A percentile compares a stretch with the other conserved stretches of the same genome.
These are phyloP conservation scores for Metopia argyrocephala DNA, from an alignment of 2,888 invertebrate genomes.

Conservation along the genomic window DNA sequence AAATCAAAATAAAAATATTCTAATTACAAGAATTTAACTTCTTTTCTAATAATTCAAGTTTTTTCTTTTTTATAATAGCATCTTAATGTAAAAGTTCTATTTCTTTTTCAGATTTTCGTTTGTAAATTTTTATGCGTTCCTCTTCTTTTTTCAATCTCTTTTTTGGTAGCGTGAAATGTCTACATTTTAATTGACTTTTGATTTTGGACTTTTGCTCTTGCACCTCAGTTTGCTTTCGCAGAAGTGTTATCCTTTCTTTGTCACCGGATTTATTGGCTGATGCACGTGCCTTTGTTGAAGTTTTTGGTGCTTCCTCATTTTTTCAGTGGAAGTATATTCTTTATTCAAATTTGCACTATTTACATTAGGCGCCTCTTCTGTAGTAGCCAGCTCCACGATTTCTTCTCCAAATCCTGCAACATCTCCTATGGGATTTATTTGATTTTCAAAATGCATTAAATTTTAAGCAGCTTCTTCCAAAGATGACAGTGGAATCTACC, in stretches of 20 bases:
- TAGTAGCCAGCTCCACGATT: neutral
- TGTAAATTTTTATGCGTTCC: neutral
- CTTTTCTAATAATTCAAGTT: conserved; percentile 10
- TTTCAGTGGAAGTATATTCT: neutral
- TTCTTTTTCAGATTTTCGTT: neutral
- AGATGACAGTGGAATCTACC: too few species aligned
- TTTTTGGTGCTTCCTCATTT: neutral
- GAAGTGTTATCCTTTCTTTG: neutral
- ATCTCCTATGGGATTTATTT: neutral
- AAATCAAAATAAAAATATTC: neutral
- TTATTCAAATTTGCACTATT: neutral
- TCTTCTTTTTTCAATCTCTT: neutral
- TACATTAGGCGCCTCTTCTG: neutral
- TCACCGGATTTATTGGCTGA: neutral
- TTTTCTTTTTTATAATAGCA: neutral
- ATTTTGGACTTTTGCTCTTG: neutral
- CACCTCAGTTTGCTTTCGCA: neutral
- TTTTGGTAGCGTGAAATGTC: too few species aligned
- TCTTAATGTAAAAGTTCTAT: neutral
- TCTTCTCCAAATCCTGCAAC: neutral
- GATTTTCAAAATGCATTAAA: too few species aligned
- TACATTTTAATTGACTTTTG: too few species aligned
- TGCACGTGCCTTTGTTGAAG: neutral
- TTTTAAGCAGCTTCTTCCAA: too few species aligned
- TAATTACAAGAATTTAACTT: neutral